phyloP scores from a whole-genome alignment of 2,797 vertebrate species.

The Sebastolobus alascanus region DNA sequence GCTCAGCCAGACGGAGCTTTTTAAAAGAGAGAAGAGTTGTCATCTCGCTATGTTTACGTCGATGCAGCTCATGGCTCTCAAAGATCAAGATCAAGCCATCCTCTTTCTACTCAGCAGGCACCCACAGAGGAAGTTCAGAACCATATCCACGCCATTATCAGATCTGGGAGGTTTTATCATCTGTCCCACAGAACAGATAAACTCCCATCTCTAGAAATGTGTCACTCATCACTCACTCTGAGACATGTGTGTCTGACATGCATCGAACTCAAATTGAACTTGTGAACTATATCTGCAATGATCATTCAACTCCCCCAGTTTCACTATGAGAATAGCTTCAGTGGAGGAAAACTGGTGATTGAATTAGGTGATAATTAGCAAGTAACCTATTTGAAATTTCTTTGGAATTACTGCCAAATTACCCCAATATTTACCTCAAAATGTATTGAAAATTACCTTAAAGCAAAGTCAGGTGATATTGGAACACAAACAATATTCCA shows the following conservation, averaged over 20 bases:
- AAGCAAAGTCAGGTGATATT: no score
- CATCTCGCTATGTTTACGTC: constrained; percentile 5
- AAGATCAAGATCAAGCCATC: not conserved
- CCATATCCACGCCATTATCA: not conserved
- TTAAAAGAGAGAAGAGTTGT: constrained; percentile 64
- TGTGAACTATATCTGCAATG: no score
- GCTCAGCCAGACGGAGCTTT: constrained; percentile 60
- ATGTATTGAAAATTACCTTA: no score
- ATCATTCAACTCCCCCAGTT: no score
- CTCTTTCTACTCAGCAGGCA: not conserved
- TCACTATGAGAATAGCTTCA: no score
- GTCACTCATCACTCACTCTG: not conserved
- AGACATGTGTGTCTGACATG: not conserved
- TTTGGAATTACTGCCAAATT: no score
- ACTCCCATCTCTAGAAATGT: not conserved
- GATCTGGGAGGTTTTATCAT: not conserved
- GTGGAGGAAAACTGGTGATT: no score
- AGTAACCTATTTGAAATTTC: no score
- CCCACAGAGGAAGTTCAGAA: not conserved
- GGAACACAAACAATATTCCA: no score
- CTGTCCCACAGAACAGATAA: not conserved
- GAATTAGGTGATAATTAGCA: no score
- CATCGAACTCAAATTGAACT: not conserved
- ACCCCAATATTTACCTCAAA: no score
- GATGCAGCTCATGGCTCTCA: constrained; percentile 17